Percentiles rank a stretch among this genome's conserved stretches.
Evolutionary conservation across 1,140 invertebrate genomes (phyloP).

Genomic region (Magallana ariakensis): DNA sequence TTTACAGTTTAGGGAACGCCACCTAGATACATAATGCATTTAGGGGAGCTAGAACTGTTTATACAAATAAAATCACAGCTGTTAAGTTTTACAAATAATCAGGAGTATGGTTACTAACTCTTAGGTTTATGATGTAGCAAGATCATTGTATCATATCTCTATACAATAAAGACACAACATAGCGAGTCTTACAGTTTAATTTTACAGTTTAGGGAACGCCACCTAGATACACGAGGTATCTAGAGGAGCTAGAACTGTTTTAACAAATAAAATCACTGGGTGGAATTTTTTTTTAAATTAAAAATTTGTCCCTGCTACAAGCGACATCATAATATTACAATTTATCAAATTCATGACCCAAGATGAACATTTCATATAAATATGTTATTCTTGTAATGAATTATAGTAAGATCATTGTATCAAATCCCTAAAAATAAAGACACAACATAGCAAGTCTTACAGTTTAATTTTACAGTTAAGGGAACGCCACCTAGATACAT

Average conservation of each 20-base stretch:
- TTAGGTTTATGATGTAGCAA: not conserved
- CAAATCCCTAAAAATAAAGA: slow-evolving; percentile 11
- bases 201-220: not conserved
- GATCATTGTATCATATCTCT: slow-evolving; percentile 9
- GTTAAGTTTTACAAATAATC: no score
- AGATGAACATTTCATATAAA: no score
- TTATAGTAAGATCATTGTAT: slow-evolving; percentile 27
- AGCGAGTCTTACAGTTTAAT: not conserved
- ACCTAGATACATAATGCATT: not conserved
- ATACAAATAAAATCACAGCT: not conserved
- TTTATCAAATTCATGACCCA: not conserved
- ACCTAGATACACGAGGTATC: not conserved
- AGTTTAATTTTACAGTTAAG: slow-evolving; percentile 45
- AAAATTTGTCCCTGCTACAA: no score
- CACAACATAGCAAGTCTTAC: slow-evolving; percentile 48
- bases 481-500: slow-evolving; percentile 41
- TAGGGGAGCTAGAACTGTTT: not conserved
- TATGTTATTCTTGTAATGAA: not conserved
- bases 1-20: not conserved
- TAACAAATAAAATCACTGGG: not conserved
- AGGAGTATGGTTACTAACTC: not conserved
- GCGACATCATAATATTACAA: no score
- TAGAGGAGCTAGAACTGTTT: not conserved
- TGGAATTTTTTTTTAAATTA: no score
- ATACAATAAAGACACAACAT: not conserved